These are phyloP conservation scores for Pseudopodoces humilis DNA, from an alignment of 2,113 vertebrate species.

Conservation along the genomic window DNA sequence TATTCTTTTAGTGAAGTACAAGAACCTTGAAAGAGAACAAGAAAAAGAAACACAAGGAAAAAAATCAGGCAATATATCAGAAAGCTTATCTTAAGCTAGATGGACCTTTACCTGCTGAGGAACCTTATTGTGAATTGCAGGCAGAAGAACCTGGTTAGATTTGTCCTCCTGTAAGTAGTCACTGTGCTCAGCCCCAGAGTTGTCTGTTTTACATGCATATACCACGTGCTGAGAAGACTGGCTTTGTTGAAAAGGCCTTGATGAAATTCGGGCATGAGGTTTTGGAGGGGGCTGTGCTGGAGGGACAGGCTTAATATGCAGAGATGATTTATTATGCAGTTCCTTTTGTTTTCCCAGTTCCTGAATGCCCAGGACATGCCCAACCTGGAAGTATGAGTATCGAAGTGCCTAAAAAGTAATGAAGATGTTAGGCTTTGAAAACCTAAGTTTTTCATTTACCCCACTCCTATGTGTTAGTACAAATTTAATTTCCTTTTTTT, in stretches of 20 bases:
- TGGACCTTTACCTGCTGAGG: slow-evolving; percentile 69
- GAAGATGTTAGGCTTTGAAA: not conserved
- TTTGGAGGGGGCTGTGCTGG: slow-evolving; percentile 81
- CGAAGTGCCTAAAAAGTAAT: slow-evolving; percentile 82
- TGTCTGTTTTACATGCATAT: slow-evolving; percentile 75
- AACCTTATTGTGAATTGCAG: slow-evolving; percentile 79
- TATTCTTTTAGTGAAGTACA: not conserved
- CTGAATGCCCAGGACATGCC: slow-evolving; percentile 83
- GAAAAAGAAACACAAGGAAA: not conserved
- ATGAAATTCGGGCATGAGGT: slow-evolving; percentile 74
- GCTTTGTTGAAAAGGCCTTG: slow-evolving; percentile 81
- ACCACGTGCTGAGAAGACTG: slow-evolving; percentile 71
- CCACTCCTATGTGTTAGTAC: not conserved
- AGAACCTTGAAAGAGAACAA: not conserved
- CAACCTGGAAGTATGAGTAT: slow-evolving; percentile 89
- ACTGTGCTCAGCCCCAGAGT: slow-evolving; percentile 62
- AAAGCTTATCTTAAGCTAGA: not conserved
- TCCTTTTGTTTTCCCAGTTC: slow-evolving; percentile 79
- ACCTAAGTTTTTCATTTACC: not conserved
- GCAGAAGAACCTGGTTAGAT: slow-evolving; percentile 74
- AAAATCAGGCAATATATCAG: not conserved
- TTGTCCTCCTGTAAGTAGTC: slow-evolving; percentile 71
- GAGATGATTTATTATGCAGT: slow-evolving; percentile 68
- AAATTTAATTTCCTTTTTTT: not conserved
- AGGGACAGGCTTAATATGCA: slow-evolving; percentile 80